phyloP scores from a whole-genome alignment of 2,113 vertebrate species.

The Indri indri region DNA sequence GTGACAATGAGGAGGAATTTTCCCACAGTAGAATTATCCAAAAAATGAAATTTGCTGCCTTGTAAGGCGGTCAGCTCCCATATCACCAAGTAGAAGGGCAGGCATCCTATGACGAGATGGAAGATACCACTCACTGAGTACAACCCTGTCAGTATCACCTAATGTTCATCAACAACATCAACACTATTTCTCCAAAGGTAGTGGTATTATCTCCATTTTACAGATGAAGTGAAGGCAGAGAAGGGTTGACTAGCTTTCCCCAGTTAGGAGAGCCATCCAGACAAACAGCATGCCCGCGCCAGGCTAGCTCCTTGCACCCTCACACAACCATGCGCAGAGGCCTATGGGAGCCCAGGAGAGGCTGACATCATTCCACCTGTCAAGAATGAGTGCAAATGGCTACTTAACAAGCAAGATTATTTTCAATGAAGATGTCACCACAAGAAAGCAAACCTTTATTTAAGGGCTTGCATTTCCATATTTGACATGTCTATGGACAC shows the following conservation, averaged over 20 bases:
- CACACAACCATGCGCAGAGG: background rate
- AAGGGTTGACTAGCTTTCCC: background rate
- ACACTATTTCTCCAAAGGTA: background rate
- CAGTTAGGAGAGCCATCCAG: background rate
- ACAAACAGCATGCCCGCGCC: background rate
- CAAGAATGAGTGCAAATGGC: background rate
- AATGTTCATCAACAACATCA: background rate
- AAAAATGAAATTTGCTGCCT: background rate
- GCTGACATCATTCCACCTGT: background rate
- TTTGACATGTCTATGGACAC: too few species aligned
- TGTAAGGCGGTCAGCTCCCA: background rate
- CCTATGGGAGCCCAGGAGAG: background rate
- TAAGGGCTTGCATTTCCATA: background rate
- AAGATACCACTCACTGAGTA: background rate
- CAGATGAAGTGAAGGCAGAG: background rate
- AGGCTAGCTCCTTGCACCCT: background rate
- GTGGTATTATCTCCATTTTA: background rate
- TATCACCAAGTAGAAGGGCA: background rate
- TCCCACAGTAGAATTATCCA: background rate
- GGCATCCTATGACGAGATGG: background rate
- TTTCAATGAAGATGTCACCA: background rate
- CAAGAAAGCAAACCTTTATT: background rate
- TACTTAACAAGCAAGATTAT: background rate
- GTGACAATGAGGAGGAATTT: background rate
- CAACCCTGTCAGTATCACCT: background rate